A percentile compares a stretch with the other conserved stretches of the same genome.
phyloP scores from a whole-genome alignment of 2,113 vertebrate species.

The Otocyon megalotis region DNA sequence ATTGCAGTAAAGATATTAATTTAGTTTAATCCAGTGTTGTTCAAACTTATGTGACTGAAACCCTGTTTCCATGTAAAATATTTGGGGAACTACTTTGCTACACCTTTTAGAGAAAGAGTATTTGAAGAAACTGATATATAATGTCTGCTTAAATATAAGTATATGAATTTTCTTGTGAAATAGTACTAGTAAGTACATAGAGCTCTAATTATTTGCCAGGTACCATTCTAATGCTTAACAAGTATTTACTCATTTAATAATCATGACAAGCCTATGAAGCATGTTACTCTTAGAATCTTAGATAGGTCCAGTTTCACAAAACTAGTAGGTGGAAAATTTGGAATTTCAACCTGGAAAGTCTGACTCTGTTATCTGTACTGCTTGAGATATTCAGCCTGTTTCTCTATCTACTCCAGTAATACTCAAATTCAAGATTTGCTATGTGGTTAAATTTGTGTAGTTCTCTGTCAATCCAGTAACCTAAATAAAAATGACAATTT shows the following conservation, averaged over 20 bases:
- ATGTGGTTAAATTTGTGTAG: neutral
- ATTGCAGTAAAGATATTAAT: neutral
- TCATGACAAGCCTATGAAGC: neutral
- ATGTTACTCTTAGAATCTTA: neutral
- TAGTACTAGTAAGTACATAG: neutral
- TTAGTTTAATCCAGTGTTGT: conserved; percentile 46
- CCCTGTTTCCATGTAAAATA: neutral
- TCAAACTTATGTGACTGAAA: neutral
- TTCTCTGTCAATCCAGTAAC: neutral
- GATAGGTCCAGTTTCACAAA: neutral
- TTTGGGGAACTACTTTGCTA: neutral
- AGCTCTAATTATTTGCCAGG: neutral
- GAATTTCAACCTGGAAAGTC: neutral
- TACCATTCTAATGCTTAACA: neutral
- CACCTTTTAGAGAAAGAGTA: neutral
- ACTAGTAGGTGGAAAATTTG: neutral
- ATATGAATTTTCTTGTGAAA: neutral
- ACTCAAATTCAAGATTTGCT: neutral
- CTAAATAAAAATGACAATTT: conserved; percentile 28
- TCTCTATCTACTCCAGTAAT: neutral
- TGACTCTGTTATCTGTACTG: neutral
- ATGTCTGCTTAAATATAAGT: neutral
- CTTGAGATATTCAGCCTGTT: neutral
- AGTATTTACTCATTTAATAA: neutral
- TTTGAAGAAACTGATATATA: neutral